Conservation (phyloP, 2,113 vertebrate genomes). For the Propithecus coquereli region DNA sequence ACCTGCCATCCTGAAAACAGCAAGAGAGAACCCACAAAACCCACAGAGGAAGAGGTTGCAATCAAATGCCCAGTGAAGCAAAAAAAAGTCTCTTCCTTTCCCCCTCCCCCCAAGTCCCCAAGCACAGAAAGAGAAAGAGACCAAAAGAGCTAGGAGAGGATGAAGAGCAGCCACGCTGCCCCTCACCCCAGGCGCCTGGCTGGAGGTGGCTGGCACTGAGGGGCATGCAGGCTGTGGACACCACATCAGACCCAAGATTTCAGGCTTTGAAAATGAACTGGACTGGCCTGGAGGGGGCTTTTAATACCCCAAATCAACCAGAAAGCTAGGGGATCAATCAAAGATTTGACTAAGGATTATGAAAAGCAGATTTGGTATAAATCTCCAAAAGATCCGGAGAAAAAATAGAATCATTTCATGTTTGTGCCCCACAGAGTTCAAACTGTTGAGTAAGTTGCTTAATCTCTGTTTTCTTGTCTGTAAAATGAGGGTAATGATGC, state of each 20-base stretch:
- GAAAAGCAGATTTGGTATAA: background rate
- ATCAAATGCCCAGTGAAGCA: background rate
- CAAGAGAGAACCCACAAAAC: background rate
- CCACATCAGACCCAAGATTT: too few species aligned
- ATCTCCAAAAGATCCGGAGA: background rate
- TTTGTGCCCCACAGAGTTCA: background rate
- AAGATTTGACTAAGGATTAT: background rate
- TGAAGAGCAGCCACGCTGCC: background rate
- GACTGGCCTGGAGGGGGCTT: background rate
- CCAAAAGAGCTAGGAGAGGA: background rate
- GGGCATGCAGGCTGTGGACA: background rate
- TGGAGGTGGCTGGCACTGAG: background rate
- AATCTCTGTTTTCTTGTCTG: background rate
- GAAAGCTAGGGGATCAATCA: background rate
- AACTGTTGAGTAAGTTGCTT: background rate
- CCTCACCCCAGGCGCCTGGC: background rate
- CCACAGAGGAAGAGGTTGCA: background rate
- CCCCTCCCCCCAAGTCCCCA: background rate
- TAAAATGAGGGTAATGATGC: background rate
- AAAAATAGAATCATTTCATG: background rate
- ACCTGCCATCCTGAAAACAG: background rate
- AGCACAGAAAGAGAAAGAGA: background rate
- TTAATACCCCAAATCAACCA: background rate
- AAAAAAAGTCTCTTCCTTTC: background rate
- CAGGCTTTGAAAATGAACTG: background rate